Evolutionary conservation across 53 echinoderm and acorn worm genomes (phyloP), one percentile per base, ranked within the genome.

Genomic region (Apostichopus leukothele): DNA sequence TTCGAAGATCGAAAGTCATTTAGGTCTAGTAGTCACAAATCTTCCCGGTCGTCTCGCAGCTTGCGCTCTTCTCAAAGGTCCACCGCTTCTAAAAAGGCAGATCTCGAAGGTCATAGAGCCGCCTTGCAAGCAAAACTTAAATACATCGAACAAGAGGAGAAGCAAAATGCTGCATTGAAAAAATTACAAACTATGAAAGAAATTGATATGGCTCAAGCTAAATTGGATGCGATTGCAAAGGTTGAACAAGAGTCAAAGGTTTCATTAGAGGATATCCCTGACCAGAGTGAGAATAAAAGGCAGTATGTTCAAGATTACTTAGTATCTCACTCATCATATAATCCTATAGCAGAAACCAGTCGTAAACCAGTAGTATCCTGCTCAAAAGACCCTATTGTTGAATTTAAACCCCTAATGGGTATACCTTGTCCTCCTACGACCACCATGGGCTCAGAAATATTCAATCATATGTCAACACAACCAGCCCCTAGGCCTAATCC

Each of bases 281-380:
- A 18, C 14, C 18, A 53, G 22, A 18, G 19, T 80, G 80, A 80
- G 11, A 52, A 13, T 53, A 80, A 80, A 20, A n/a, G 16, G 7
- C 53, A 80, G 50, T 80, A 53, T 80, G 80, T 80, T 5, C 3
- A 18, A 80, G 80, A 80, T 8, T 80, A 51, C 53, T 19, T 80
- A 54, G 80, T 13, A 16, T 80, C 55, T 4, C 53, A 53, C 51
- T 78, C 78, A 39, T 16, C 22, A 20, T 51, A 78, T 13, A 7
- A 10, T 76, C 9, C 5, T 26, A 76, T 76, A 26, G 27, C 27
- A 27, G 27, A 27, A 27, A 27, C 27, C 76, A 76, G 76, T 21
- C 21, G 25, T 22, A 26, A 76, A 26, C 25, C 76, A 5, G 5
- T 25, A 22, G 22, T 4, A 27, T 22, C 20, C 10, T 11, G 4